A percentile compares a stretch with the other conserved stretches of the same genome.
phyloP scores from a whole-genome alignment of 2,888 invertebrate genomes.

The Omphaloscelis lunosa region DNA sequence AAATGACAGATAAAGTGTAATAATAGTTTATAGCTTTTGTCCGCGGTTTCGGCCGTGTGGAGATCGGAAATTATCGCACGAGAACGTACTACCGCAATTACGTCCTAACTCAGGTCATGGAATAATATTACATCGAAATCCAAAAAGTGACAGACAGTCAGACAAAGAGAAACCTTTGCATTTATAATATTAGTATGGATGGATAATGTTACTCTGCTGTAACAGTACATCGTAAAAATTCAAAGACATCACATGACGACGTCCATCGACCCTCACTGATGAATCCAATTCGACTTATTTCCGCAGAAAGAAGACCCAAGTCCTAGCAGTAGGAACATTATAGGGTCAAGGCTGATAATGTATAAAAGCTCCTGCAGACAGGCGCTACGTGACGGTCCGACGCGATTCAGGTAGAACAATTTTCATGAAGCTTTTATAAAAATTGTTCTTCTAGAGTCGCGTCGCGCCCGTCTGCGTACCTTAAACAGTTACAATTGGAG shows the following conservation, averaged over 20 bases:
- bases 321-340: background rate
- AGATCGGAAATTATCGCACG: background rate
- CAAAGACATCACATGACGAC: background rate
- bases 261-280: too few species aligned
- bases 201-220: too few species aligned
- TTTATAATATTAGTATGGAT: background rate
- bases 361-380: background rate
- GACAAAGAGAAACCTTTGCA: background rate
- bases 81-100: background rate
- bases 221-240: too few species aligned
- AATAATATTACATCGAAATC: background rate
- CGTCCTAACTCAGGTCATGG: background rate
- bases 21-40: background rate
- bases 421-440: too few species aligned
- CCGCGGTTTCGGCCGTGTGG: background rate
- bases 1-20: background rate
- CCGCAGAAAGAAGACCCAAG: background rate
- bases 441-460: too few species aligned
- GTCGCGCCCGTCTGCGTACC: too few species aligned
- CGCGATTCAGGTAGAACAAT: too few species aligned
- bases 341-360: background rate
- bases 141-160: background rate
- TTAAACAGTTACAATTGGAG: conserved; percentile 4
- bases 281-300: background rate
- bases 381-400: too few species aligned